Conservation (phyloP, 2,797 vertebrate genomes). For the Botia kubotai region DNA sequence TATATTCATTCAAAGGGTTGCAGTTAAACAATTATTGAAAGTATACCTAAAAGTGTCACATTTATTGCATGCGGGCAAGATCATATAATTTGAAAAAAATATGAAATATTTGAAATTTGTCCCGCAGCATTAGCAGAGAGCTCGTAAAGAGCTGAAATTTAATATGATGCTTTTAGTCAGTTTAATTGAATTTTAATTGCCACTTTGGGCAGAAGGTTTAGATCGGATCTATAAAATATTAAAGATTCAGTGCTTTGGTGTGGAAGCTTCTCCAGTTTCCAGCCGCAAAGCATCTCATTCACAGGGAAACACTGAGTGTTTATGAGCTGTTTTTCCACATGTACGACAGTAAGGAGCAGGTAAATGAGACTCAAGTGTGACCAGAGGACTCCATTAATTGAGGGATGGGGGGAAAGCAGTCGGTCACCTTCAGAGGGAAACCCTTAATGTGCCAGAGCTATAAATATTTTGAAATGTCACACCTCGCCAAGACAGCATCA, state of each 20-base stretch:
- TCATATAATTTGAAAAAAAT: conserved; percentile 99
- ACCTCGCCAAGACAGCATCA: conserved; percentile 96
- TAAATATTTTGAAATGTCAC: conserved; percentile 99
- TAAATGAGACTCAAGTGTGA: conserved; percentile 88
- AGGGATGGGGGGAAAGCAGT: conserved; percentile 87
- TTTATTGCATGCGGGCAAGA: conserved; percentile 98
- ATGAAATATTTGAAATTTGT: conserved; percentile 97
- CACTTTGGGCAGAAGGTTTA: conserved; percentile 99
- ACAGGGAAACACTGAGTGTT: conserved; percentile 75
- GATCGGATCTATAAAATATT: conserved; percentile 99
- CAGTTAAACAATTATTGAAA: conserved; percentile 99
- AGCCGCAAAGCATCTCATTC: conserved; percentile 61
- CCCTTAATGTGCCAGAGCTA: conserved; percentile 98
- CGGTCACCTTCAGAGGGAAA: conserved; percentile 99
- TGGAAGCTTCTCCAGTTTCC: conserved; percentile 80
- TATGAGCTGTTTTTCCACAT: conserved; percentile 78
- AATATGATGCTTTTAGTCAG: conserved; percentile 99
- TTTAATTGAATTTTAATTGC: conserved; percentile 99
- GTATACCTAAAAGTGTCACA: conserved; percentile 99
- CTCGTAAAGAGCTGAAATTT: conserved; percentile 99
- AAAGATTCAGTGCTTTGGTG: conserved; percentile 92
- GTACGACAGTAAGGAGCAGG: conserved; percentile 81
- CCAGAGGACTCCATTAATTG: conserved; percentile 91
- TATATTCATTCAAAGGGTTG: conserved; percentile 98
- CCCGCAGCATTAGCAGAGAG: conserved; percentile 98